Evolutionary conservation across 2,888 invertebrate species (phyloP).

Genomic region (Ferdinandea cuprea): DNA sequence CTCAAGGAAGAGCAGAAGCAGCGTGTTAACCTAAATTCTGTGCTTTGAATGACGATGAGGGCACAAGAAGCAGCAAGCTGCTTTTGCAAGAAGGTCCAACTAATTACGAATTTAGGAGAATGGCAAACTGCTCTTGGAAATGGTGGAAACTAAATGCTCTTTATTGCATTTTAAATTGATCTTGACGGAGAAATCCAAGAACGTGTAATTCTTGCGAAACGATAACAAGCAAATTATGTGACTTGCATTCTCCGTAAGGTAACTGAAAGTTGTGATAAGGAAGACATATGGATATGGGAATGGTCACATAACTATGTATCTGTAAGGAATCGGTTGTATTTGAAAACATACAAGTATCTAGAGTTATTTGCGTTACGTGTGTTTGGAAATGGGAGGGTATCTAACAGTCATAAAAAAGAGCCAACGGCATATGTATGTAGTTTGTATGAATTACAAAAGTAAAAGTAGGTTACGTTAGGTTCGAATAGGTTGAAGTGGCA

Average conservation of each 20-base stretch:
- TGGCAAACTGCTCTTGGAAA: constrained; percentile 4
- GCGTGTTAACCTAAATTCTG: constrained; percentile 61
- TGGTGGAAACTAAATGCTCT: constrained; percentile 38
- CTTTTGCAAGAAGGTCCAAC: constrained; percentile 30
- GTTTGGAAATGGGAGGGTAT: too few species aligned
- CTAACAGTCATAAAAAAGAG: too few species aligned
- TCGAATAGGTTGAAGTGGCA: too few species aligned
- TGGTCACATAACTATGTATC: background rate
- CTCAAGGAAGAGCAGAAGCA: constrained; percentile 12
- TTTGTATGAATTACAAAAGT: too few species aligned
- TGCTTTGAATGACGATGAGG: constrained; percentile 51
- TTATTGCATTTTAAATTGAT: constrained; percentile 52
- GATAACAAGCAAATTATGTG: constrained; percentile 52
- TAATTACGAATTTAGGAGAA: constrained; percentile 61
- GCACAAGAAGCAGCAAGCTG: constrained; percentile 20
- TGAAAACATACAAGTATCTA: too few species aligned
- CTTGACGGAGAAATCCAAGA: constrained; percentile 1
- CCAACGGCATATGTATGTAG: too few species aligned
- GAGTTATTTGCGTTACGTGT: too few species aligned
- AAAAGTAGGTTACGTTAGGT: too few species aligned
- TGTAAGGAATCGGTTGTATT: too few species aligned
- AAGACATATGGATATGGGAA: background rate
- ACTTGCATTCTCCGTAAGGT: constrained; percentile 20
- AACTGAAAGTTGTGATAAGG: constrained; percentile 24
- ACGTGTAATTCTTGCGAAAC: constrained; percentile 16